Evolutionary conservation across 1,140 invertebrate species (phyloP), one percentile per base, ranked within the genome.

Genomic region (Lamellibrachia luymesi): DNA sequence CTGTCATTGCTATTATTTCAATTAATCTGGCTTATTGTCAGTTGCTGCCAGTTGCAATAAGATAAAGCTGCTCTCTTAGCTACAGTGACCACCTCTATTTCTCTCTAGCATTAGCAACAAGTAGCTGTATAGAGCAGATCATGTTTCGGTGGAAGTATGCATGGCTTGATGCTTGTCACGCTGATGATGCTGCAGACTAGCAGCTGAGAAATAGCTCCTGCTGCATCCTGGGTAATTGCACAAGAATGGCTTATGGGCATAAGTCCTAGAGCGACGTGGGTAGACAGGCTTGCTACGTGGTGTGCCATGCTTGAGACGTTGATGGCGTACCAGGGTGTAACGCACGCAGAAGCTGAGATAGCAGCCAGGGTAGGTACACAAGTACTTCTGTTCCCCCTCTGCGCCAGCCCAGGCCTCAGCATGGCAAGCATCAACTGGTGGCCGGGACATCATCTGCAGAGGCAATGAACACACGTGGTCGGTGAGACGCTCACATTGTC

Each of bases 101-200:
- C 64, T 22, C 17, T 80, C 13, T 56, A 10, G 25, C 64, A 80
- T 22, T 22, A 80, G 25, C 13, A 22, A 10, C 2, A 22, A 80
- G 64, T 17, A 6, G 13, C 5, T 22, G 13, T 2, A 4, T 22
- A 80, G 13, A 17, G 64, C 17, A 2, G 6, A 4, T 80, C 64
- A 80, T 80, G 5, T 80, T 80, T 80, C 64, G 4, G 64, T 80
- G 64, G 64, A 17, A 4, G 64, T 22, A 80, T 22, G 2, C 5
- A 17, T 22, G 64, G 25, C 64, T 2, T 10, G 13, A 80, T 80
- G 64, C 64, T 80, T 80, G 64, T 80, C 64, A 80, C 64, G 64
- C 64, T 80, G 64, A 80, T 80, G 64, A 22, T 80, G 64, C 64
- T 80, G 64, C 91, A 91, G 91, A 91, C 91, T 91, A 2, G 91